Percentiles rank a stretch among this genome's conserved stretches.
phyloP scores from a whole-genome alignment of 2,888 invertebrate species.

The Limnephilus lunatus region DNA sequence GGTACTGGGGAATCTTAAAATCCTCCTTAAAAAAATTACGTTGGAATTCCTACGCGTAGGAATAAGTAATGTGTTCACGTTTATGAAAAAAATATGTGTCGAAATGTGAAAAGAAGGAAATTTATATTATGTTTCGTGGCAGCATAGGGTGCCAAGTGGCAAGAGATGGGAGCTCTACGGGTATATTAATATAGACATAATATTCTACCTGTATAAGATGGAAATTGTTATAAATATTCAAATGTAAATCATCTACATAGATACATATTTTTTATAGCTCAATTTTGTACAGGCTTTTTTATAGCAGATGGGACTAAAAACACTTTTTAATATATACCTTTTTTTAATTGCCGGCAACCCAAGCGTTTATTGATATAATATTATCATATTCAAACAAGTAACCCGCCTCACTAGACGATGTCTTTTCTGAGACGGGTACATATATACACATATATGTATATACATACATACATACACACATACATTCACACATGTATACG shows the following conservation, averaged over 20 bases:
- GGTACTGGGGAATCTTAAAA: not conserved
- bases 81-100: slow-evolving; percentile 39
- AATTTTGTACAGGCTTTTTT: too few relatives aligned
- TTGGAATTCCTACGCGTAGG: not conserved
- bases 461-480: too few relatives aligned
- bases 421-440: too few relatives aligned
- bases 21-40: not conserved
- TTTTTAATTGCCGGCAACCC: too few relatives aligned
- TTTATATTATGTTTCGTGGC: not conserved
- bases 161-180: not conserved
- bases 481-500: too few relatives aligned
- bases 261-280: too few relatives aligned
- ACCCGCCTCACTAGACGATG: too few relatives aligned
- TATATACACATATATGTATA: too few relatives aligned
- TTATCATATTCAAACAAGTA: too few relatives aligned
- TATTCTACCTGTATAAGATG: not conserved
- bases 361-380: too few relatives aligned
- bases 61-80: slow-evolving; percentile 24
- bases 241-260: not conserved
- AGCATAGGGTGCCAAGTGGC: not conserved
- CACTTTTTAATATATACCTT: too few relatives aligned
- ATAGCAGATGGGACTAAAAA: too few relatives aligned
- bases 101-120: slow-evolving; percentile 24
- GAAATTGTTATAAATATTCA: not conserved
- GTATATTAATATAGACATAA: not conserved